Conservation (phyloP, 2,113 vertebrate genomes). For the rat (Rattus norvegicus) region GRCr8 NC_086021.1:149045501-149046000, state of each 20-base stretch:
- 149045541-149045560: background rate
- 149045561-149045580: background rate
- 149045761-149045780: conserved; percentile 23
- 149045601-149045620: background rate
- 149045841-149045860: conserved; percentile 11
- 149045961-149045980: background rate
- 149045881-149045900: background rate
- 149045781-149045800: conserved; percentile 30
- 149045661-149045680: background rate
- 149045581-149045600: background rate
- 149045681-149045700: background rate
- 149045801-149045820: background rate
- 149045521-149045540: background rate
- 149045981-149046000: background rate
- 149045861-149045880: background rate
- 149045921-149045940: conserved; percentile 32
- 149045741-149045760: background rate
- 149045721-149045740: conserved; percentile 9
- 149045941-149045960: background rate
- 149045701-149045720: background rate
- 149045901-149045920: background rate
- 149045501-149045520: background rate
- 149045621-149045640: background rate
- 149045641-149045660: background rate
- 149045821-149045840: conserved; percentile 37